These are phyloP conservation scores for Rosalia funebris DNA, from an alignment of 2,888 invertebrate genomes.

Conservation along the genomic window DNA sequence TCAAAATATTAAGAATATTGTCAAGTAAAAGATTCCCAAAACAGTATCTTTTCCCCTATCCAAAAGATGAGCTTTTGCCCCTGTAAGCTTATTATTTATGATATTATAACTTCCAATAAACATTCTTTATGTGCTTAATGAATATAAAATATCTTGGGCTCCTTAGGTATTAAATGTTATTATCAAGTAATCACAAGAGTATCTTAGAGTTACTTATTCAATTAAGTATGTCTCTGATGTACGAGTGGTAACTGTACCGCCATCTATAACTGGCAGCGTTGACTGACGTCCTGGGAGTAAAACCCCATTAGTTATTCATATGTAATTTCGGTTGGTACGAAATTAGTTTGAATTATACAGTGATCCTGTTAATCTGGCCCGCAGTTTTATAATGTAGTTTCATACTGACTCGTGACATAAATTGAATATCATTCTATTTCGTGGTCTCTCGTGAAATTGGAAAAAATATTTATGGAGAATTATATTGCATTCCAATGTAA, in stretches of 20 bases:
- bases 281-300: slow-evolving; percentile 52
- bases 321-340: slow-evolving; percentile 59
- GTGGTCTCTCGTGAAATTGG: slow-evolving; percentile 18
- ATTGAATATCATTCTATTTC: slow-evolving; percentile 33
- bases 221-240: background rate
- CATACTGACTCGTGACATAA: slow-evolving; percentile 16
- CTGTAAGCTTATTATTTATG: too few relatives aligned
- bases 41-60: too few relatives aligned
- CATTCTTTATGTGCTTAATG: too few relatives aligned
- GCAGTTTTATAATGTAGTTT: slow-evolving; percentile 36
- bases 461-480: slow-evolving; percentile 26
- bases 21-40: too few relatives aligned
- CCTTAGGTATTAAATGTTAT: background rate
- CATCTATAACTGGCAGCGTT: slow-evolving; percentile 30
- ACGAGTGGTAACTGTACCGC: slow-evolving; percentile 2
- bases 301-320: slow-evolving; percentile 58
- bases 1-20: too few relatives aligned
- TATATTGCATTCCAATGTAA: slow-evolving; percentile 16
- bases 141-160: too few relatives aligned
- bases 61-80: too few relatives aligned
- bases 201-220: background rate
- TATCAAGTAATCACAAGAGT: background rate
- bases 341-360: slow-evolving; percentile 60
- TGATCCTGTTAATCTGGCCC: slow-evolving; percentile 52
- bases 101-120: too few relatives aligned